phyloP scores from a whole-genome alignment of 1,140 invertebrate species.

The Drosophila saltans region DNA sequence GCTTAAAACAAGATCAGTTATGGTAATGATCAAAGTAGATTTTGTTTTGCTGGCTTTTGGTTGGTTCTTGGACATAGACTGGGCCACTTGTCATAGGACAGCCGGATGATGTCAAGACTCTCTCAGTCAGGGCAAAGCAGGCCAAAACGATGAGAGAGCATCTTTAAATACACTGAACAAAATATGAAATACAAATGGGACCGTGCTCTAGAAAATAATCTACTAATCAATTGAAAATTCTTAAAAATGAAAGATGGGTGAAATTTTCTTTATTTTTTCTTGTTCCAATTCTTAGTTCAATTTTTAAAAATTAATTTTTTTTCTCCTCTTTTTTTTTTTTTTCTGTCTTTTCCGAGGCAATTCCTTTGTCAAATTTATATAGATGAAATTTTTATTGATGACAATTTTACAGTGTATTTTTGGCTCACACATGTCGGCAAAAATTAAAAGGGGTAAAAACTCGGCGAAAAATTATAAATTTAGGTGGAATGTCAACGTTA shows the following conservation, averaged over 20 bases:
- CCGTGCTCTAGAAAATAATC: too few species aligned
- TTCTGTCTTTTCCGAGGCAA: too few species aligned
- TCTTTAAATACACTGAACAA: slow-evolving; percentile 6
- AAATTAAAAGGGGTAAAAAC: slow-evolving; percentile 78
- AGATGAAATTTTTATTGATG: neutral
- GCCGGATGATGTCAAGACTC: slow-evolving; percentile 27
- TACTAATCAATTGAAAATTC: too few species aligned
- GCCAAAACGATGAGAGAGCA: slow-evolving; percentile 24
- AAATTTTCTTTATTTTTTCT: too few species aligned
- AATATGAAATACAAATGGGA: neutral
- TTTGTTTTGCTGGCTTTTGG: slow-evolving; percentile 57
- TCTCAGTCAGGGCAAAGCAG: slow-evolving; percentile 20
- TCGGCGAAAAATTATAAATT: slow-evolving; percentile 79
- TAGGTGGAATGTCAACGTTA: slow-evolving; percentile 81
- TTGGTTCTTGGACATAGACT: slow-evolving; percentile 28
- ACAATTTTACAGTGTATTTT: neutral
- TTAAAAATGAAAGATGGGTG: too few species aligned
- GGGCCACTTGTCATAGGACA: slow-evolving; percentile 55
- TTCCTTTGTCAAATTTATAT: neutral
- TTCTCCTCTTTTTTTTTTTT: too few species aligned
- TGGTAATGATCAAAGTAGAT: slow-evolving; percentile 74
- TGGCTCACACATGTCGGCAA: slow-evolving; percentile 70
- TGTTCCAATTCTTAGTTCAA: too few species aligned
- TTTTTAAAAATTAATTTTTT: too few species aligned
- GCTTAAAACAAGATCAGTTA: slow-evolving; percentile 76